These are phyloP conservation scores for Drosophila imparisetae DNA, from an alignment of 2,888 invertebrate genomes.

Conservation along the genomic window DNA sequence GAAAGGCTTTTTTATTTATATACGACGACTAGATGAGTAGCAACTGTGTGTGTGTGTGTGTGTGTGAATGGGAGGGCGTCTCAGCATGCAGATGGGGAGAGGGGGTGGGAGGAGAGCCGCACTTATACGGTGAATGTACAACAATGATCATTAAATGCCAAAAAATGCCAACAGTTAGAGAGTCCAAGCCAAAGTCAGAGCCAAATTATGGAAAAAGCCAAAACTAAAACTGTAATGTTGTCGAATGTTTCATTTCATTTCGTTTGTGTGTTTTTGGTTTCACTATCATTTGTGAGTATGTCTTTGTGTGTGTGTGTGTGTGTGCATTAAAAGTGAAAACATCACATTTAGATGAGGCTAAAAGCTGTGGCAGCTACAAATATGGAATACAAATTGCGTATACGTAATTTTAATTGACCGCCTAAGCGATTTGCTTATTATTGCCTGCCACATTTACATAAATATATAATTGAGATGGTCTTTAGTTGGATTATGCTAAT, in stretches of 20 bases:
- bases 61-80: constrained; percentile 10
- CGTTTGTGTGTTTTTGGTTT: constrained; percentile 66
- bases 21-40: constrained; percentile 32
- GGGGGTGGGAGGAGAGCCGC: neutral
- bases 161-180: constrained; percentile 68
- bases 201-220: constrained; percentile 75
- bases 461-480: constrained; percentile 20
- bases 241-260: constrained; percentile 68
- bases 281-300: constrained; percentile 51
- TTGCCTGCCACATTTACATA: constrained; percentile 44
- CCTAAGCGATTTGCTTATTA: constrained; percentile 64
- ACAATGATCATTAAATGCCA: constrained; percentile 76
- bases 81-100: constrained; percentile 1
- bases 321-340: constrained; percentile 76
- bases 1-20: constrained; percentile 62
- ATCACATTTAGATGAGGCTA: constrained; percentile 46
- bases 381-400: constrained; percentile 77
- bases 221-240: constrained; percentile 74
- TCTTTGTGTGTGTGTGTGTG: constrained; percentile 23
- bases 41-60: constrained; percentile 6
- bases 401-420: constrained; percentile 78
- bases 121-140: constrained; percentile 54
- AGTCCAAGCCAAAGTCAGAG: constrained; percentile 61
- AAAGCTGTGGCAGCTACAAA: constrained; percentile 36
- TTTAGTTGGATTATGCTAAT: constrained; percentile 50